Evolutionary conservation across 2,797 vertebrate species (phyloP).

Genomic region (Anniella stebbinsi): DNA sequence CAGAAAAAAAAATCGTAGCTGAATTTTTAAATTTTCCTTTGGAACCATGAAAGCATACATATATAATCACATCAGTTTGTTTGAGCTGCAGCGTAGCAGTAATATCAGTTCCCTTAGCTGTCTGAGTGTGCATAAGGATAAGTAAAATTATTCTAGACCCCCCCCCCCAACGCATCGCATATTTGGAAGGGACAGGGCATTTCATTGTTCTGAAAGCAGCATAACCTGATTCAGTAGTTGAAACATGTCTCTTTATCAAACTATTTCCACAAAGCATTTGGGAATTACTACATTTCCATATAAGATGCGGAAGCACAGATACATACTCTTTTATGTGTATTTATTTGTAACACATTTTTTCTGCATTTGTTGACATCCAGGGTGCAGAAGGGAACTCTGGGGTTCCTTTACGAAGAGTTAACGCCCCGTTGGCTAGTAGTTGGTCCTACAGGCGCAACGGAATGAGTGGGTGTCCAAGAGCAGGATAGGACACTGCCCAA

Average conservation of each 20-base stretch:
- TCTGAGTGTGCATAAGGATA: not conserved
- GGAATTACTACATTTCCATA: conserved; percentile 30
- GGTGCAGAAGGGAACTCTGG: too few relatives aligned
- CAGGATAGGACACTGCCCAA: too few relatives aligned
- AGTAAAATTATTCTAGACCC: conserved; percentile 2
- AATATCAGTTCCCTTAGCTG: not conserved
- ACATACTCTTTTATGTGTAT: conserved; percentile 7
- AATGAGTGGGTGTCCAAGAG: too few relatives aligned
- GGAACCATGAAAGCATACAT: not conserved
- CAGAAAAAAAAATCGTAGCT: too few relatives aligned
- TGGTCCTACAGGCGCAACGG: too few relatives aligned
- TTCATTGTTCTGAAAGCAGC: not conserved
- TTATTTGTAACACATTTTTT: not conserved
- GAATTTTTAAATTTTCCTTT: conserved; percentile 28
- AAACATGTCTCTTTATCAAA: not conserved
- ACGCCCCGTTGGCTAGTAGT: too few relatives aligned
- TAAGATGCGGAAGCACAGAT: conserved; percentile 19
- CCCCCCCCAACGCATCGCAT: not conserved
- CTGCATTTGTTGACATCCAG: not conserved
- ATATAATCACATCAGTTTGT: not conserved
- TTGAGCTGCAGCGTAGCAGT: conserved; percentile 7
- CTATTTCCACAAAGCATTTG: conserved; percentile 34
- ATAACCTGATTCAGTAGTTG: not conserved
- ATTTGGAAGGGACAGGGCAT: not conserved
- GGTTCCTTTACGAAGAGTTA: too few relatives aligned